Evolutionary conservation across 2,888 invertebrate genomes (phyloP).

Genomic region (Heliconius aoede): DNA sequence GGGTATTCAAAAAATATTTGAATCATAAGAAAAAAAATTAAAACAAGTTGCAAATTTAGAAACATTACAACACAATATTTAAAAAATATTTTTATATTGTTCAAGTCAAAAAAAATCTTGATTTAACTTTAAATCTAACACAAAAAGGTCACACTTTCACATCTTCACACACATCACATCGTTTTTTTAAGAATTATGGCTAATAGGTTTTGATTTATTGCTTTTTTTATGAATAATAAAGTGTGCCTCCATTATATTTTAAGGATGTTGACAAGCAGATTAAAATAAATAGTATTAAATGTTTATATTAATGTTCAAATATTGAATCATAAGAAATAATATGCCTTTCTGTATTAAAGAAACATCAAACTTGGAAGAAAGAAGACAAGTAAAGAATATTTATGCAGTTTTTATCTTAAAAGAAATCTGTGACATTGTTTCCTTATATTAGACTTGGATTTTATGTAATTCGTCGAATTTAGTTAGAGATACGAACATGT

Average conservation of each 20-base stretch:
- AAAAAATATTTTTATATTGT: too few relatives aligned
- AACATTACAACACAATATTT: too few relatives aligned
- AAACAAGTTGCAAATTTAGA: too few relatives aligned
- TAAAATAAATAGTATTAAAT: background rate
- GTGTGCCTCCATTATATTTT: constrained; percentile 8
- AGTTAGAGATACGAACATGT: constrained; percentile 5
- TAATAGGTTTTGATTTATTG: background rate
- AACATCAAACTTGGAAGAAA: background rate
- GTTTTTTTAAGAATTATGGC: too few relatives aligned
- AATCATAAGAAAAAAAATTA: too few relatives aligned
- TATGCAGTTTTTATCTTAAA: constrained; percentile 12
- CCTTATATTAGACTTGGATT: constrained; percentile 11
- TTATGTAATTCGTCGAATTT: constrained; percentile 17
- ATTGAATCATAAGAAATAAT: constrained; percentile 11
- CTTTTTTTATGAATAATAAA: constrained; percentile 6
- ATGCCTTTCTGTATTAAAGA: background rate
- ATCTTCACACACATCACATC: too few relatives aligned
- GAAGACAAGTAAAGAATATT: constrained; percentile 16
- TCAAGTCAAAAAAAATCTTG: background rate
- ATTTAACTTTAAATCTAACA: background rate
- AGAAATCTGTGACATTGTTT: background rate
- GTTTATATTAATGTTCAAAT: background rate
- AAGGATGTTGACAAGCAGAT: constrained; percentile 13
- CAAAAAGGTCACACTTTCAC: background rate
- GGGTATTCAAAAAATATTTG: background rate